phyloP scores from a whole-genome alignment of 2,797 vertebrate genomes.

The Mus minutoides region DNA sequence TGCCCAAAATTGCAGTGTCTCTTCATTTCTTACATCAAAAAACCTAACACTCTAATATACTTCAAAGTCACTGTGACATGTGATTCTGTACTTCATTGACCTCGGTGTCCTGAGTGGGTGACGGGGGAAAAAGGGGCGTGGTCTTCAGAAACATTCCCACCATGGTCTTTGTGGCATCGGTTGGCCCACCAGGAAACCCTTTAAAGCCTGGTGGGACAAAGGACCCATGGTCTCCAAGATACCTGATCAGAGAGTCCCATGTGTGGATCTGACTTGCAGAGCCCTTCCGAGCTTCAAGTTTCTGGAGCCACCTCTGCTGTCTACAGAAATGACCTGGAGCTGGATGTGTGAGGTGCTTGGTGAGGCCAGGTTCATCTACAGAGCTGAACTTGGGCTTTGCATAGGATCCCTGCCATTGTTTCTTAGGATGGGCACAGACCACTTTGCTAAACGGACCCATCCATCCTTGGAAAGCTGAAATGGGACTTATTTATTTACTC shows the following conservation, averaged over 20 bases:
- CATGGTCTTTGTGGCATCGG: neutral
- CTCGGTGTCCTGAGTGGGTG: neutral
- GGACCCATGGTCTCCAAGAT: neutral
- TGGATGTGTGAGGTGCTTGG: neutral
- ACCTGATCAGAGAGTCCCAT: neutral
- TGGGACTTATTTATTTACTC: neutral
- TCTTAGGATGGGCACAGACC: conserved; percentile 2
- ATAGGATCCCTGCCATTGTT: neutral
- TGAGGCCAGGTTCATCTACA: neutral
- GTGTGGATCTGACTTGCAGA: neutral
- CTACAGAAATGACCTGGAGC: neutral
- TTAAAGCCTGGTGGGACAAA: neutral
- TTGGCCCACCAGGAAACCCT: neutral
- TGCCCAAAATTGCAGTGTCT: neutral
- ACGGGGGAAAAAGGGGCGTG: neutral
- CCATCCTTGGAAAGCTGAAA: conserved; percentile 64
- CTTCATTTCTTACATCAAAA: neutral
- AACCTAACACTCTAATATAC: neutral
- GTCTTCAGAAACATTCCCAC: neutral
- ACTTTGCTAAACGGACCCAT: neutral
- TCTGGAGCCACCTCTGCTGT: neutral
- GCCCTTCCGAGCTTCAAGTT: neutral
- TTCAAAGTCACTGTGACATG: neutral
- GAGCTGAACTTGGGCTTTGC: neutral
- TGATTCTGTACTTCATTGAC: neutral